Conservation (phyloP, 2,888 invertebrate genomes). For the Druceiella hillmani region DNA sequence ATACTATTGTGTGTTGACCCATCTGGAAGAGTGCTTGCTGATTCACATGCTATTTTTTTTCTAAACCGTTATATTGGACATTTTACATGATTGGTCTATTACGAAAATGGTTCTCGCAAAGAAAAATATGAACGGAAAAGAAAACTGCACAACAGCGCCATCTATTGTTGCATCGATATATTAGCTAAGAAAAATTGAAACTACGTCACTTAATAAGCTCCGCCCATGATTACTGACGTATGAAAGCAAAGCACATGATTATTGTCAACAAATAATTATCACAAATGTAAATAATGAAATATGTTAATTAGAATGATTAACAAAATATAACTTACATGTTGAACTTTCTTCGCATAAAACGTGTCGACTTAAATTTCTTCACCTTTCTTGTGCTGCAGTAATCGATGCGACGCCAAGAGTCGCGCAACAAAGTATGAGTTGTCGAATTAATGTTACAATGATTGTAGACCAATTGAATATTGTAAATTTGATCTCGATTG, state of each 20-base stretch:
- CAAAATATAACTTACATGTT: slow-evolving; percentile 39
- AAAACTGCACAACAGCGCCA: too few species aligned
- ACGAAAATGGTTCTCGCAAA: too few species aligned
- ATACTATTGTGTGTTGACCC: too few species aligned
- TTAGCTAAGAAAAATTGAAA: not conserved
- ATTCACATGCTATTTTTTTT: too few species aligned
- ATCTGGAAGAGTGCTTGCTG: too few species aligned
- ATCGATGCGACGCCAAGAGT: slow-evolving; percentile 32
- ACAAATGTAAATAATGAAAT: slow-evolving; percentile 9
- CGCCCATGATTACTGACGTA: slow-evolving; percentile 20
- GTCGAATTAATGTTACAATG: not conserved
- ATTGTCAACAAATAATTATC: slow-evolving; percentile 18
- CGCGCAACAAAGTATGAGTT: slow-evolving; percentile 27
- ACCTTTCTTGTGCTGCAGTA: slow-evolving; percentile 35
- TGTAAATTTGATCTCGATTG: slow-evolving; percentile 29
- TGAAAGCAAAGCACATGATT: slow-evolving; percentile 17
- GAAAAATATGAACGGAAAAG: too few species aligned
- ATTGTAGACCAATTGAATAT: slow-evolving; percentile 15
- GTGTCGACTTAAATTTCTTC: slow-evolving; percentile 38
- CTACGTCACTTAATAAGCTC: slow-evolving; percentile 16
- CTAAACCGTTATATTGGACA: too few species aligned
- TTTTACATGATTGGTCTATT: too few species aligned
- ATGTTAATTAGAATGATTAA: slow-evolving; percentile 8
- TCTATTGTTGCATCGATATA: slow-evolving; percentile 7
- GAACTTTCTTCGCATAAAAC: slow-evolving; percentile 34